phyloP scores from a whole-genome alignment of 2,113 vertebrate species.

The Ceyx cyanopectus region DNA sequence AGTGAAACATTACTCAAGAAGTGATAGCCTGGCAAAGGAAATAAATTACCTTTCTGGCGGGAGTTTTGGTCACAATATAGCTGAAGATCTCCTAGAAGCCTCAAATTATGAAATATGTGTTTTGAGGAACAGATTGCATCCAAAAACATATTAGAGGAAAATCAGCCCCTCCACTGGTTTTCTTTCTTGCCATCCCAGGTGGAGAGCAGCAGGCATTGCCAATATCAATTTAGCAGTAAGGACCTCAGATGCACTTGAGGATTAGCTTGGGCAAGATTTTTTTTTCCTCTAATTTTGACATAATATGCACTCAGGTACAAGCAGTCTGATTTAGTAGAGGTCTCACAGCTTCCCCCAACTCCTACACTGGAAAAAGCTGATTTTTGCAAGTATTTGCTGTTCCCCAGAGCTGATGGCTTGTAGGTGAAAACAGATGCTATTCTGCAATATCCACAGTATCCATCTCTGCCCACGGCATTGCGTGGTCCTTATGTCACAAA shows the following conservation, averaged over 20 bases:
- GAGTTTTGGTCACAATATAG: neutral
- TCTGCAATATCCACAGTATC: neutral
- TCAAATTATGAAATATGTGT: neutral
- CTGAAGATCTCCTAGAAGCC: neutral
- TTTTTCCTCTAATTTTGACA: neutral
- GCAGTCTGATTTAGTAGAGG: neutral
- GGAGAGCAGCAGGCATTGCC: slow-evolving; percentile 8
- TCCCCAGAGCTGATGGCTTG: neutral
- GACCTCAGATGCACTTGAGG: neutral
- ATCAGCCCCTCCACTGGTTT: neutral
- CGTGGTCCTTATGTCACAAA: neutral
- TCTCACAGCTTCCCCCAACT: neutral
- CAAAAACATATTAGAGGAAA: neutral
- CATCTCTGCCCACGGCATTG: accelerated
- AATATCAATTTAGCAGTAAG: neutral
- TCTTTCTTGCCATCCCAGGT: neutral
- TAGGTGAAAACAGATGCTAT: neutral
- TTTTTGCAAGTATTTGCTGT: neutral
- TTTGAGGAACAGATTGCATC: neutral
- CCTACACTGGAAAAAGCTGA: neutral
- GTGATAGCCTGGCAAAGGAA: neutral
- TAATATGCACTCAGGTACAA: neutral
- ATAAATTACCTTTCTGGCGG: neutral
- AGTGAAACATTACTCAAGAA: neutral
- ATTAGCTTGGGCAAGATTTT: neutral